Evolutionary conservation across 37 sponge, comb jelly and placozoan genomes (phyloP).

Genomic region (Tethya wilhelma): DNA sequence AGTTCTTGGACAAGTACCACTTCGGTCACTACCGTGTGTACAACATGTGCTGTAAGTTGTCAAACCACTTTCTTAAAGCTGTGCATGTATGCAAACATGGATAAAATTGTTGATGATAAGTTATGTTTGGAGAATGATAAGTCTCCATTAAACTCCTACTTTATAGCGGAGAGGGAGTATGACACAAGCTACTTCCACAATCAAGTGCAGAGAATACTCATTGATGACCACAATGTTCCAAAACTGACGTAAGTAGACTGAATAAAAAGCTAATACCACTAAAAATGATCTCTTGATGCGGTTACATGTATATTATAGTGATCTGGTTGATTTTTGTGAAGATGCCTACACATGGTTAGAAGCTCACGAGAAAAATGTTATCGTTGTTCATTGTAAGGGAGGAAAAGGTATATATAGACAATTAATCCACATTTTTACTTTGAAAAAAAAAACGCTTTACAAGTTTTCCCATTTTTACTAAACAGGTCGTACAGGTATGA

Average conservation of each 20-base stretch:
- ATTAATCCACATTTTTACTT: background rate
- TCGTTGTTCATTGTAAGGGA: constrained; percentile 81
- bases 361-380: constrained; percentile 49
- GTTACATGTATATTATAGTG: constrained; percentile 13
- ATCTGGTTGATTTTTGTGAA: constrained; percentile 64
- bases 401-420: constrained; percentile 59
- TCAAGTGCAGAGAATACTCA: constrained; percentile 33
- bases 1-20: constrained; percentile 64
- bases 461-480: background rate
- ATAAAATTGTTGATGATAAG: background rate
- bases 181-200: constrained; percentile 34
- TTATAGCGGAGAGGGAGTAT: constrained; percentile 37
- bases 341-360: constrained; percentile 61
- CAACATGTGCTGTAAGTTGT: constrained; percentile 77
- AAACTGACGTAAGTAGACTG: constrained; percentile 30
- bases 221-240: constrained; percentile 61
- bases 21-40: constrained; percentile 69
- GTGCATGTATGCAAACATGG: background rate
- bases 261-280: background rate
- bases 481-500: constrained; percentile 61
- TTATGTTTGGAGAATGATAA: no score
- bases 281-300: background rate
- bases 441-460: background rate
- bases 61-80: background rate
- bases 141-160: no score